Evolutionary conservation across 2,888 invertebrate species (phyloP).

Genomic region (Harpagoxenus sublaevis): DNA sequence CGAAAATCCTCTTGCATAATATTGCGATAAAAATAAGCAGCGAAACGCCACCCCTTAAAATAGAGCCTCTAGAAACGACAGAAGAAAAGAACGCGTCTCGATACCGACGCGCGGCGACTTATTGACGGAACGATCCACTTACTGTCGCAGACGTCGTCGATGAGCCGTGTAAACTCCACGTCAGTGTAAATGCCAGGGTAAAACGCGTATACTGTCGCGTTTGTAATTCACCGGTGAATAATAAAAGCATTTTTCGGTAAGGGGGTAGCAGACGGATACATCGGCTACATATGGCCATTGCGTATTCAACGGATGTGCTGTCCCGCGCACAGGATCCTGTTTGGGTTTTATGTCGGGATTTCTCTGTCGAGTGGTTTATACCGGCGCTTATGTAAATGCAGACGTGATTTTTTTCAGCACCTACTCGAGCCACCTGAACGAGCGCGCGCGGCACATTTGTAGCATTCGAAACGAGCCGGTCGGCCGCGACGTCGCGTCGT

Average conservation of each 20-base stretch:
- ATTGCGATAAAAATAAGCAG: not conserved
- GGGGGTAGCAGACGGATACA: conserved; percentile 53
- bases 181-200: conserved; percentile 47
- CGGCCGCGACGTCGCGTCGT: conserved; percentile 18
- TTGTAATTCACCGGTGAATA: conserved; percentile 74
- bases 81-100: not conserved
- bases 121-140: not conserved
- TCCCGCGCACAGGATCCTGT: conserved; percentile 83
- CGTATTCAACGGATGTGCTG: conserved; percentile 84
- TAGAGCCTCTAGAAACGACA: not conserved
- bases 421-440: conserved; percentile 77
- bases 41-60: too few relatives aligned
- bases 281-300: conserved; percentile 79
- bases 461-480: conserved; percentile 72
- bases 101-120: not conserved
- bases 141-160: conserved; percentile 3
- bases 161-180: conserved; percentile 20
- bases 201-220: conserved; percentile 63
- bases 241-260: conserved; percentile 79
- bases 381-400: conserved; percentile 86
- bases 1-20: not conserved
- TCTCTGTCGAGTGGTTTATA: conserved; percentile 85
- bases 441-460: conserved; percentile 80
- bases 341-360: conserved; percentile 85
- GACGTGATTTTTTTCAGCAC: conserved; percentile 85